A percentile compares a stretch with the other conserved stretches of the same genome.
Evolutionary conservation across 1,140 invertebrate genomes (phyloP).

Genomic region (Drosophila nikananu): DNA sequence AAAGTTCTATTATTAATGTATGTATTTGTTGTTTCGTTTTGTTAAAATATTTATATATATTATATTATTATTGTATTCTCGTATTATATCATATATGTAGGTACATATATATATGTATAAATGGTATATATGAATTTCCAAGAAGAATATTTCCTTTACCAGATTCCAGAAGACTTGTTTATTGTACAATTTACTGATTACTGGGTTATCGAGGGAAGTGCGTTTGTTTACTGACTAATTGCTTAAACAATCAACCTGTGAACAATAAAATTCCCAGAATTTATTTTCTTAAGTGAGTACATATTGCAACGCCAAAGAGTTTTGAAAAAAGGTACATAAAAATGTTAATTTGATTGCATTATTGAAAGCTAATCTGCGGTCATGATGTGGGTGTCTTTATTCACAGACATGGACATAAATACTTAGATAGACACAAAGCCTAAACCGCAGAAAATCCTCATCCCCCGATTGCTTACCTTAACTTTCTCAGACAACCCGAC

Average conservation of each 20-base stretch:
- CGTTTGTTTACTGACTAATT: slow-evolving; percentile 13
- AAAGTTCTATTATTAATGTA: neutral
- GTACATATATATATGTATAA: no score
- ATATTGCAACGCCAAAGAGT: neutral
- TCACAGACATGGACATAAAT: slow-evolving; percentile 22
- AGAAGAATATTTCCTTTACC: neutral
- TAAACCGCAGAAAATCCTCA: slow-evolving; percentile 73
- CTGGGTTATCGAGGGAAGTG: neutral
- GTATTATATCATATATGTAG: no score
- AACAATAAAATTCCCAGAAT: slow-evolving; percentile 8
- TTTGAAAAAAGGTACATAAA: slow-evolving; percentile 18
- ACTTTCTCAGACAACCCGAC: slow-evolving; percentile 62
- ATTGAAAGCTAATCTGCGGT: slow-evolving; percentile 26
- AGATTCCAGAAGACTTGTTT: neutral
- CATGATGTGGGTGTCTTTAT: slow-evolving; percentile 40
- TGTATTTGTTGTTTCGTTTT: no score
- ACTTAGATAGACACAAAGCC: slow-evolving; percentile 43
- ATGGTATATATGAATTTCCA: no score
- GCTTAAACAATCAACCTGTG: slow-evolving; percentile 1
- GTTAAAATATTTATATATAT: no score
- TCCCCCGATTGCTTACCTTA: slow-evolving; percentile 64
- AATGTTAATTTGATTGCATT: slow-evolving; percentile 30
- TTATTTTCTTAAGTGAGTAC: slow-evolving; percentile 7
- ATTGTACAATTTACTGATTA: neutral
- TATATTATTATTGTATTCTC: no score